phyloP scores from a whole-genome alignment of 2,113 vertebrate genomes.

The Dendrocopos noguchii region DNA sequence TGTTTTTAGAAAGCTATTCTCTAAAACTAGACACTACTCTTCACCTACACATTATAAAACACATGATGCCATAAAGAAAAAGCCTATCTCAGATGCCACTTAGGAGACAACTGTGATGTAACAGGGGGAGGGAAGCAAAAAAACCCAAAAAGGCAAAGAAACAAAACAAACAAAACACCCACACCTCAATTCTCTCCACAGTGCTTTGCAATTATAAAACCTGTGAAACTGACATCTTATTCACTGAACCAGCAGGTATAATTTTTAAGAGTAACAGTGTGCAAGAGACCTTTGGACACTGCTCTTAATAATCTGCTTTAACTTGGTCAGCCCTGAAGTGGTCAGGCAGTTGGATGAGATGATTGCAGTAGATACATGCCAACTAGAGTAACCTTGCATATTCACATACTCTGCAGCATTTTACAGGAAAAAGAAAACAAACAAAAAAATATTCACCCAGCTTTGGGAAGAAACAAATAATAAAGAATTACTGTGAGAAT shows the following conservation, averaged over 20 bases:
- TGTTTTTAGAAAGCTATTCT: background rate
- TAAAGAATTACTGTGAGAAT: background rate
- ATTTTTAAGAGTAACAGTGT: background rate
- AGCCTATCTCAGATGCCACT: background rate
- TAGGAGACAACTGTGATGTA: background rate
- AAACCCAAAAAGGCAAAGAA: background rate
- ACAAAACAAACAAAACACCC: background rate
- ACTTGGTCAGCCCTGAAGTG: background rate
- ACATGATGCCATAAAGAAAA: background rate
- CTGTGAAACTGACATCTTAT: background rate
- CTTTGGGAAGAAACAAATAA: background rate
- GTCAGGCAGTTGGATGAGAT: background rate
- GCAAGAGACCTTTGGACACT: background rate
- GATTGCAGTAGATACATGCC: background rate
- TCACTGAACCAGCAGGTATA: background rate
- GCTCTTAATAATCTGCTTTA: background rate
- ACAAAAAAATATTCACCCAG: background rate
- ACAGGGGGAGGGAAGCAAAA: background rate
- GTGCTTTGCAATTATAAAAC: background rate
- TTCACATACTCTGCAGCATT: rapidly evolving
- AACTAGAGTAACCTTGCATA: background rate
- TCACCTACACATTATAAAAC: background rate
- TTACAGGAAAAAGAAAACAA: background rate
- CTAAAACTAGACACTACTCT: background rate
- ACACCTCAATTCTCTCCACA: background rate